phyloP scores from a whole-genome alignment of 2,113 vertebrate species.

The Carassius gibelio region DNA sequence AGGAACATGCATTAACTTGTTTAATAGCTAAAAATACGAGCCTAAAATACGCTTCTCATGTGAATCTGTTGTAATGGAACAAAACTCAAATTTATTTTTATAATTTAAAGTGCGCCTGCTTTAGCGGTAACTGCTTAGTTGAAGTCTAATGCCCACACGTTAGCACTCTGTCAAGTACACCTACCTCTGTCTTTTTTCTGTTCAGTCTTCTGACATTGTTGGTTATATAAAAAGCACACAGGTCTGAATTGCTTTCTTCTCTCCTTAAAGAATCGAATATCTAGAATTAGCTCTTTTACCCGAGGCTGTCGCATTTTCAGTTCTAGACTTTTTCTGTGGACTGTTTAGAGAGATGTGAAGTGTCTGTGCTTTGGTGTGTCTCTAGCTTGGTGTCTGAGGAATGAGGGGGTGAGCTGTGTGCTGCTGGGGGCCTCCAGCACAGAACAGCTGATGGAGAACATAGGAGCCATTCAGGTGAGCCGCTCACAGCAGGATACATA shows the following conservation, averaged over 20 bases:
- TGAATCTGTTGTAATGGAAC: neutral
- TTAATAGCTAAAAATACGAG: neutral
- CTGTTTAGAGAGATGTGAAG: neutral
- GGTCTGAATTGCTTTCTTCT: too few species aligned
- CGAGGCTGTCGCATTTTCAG: too few species aligned
- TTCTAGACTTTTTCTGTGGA: too few species aligned
- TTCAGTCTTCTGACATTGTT: too few species aligned
- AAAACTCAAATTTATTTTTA: neutral
- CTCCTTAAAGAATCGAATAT: too few species aligned
- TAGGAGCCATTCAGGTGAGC: constrained; percentile 88
- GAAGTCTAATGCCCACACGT: neutral
- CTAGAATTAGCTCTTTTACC: too few species aligned
- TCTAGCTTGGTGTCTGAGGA: constrained; percentile 87
- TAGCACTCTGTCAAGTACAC: neutral
- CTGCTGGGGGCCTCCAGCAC: constrained; percentile 84
- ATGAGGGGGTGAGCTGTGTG: constrained; percentile 85
- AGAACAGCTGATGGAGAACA: constrained; percentile 88
- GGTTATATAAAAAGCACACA: too few species aligned
- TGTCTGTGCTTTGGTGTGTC: neutral
- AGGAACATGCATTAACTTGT: neutral
- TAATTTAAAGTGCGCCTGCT: neutral
- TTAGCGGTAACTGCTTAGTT: neutral
- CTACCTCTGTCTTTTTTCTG: neutral
- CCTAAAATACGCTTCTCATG: neutral
- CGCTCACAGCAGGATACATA: too few species aligned